These are phyloP conservation scores for Ceyx melanurus DNA, from an alignment of 2,113 vertebrate species.

Conservation along the genomic window DNA sequence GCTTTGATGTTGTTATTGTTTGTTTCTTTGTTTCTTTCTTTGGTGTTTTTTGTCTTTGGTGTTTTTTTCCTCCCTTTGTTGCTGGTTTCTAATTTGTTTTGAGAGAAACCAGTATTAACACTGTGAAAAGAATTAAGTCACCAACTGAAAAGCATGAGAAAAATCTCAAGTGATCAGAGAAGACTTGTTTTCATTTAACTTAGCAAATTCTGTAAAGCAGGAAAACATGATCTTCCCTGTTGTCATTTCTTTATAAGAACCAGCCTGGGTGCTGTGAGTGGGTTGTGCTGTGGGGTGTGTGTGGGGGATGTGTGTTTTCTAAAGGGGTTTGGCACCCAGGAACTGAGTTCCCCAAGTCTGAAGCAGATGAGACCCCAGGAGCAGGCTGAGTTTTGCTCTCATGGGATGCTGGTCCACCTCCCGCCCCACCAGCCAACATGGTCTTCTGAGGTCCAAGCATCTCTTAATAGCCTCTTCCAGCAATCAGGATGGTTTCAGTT, in stretches of 20 bases:
- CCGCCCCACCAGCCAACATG: not conserved
- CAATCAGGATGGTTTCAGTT: not conserved
- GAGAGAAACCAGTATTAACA: not conserved
- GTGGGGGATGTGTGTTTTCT: not conserved
- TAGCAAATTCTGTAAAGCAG: not conserved
- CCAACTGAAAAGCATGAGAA: not conserved
- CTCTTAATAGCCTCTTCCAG: not conserved
- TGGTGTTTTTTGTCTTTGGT: not conserved
- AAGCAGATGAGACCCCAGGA: not conserved
- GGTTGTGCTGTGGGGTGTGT: accelerated
- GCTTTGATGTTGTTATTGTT: not conserved
- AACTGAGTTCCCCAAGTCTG: not conserved
- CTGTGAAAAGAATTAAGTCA: not conserved
- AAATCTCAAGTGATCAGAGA: not conserved
- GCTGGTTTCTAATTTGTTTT: not conserved
- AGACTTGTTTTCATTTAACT: not conserved
- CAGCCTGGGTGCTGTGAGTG: accelerated
- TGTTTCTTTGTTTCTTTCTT: not conserved
- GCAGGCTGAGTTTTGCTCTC: not conserved
- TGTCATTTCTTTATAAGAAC: not conserved
- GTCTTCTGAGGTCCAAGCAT: accelerated
- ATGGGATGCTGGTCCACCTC: not conserved
- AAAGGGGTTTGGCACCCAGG: not conserved
- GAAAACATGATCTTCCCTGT: not conserved
- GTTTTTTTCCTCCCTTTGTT: not conserved